These are phyloP conservation scores for Calidris pugnax DNA, from an alignment of 2,113 vertebrate genomes.

Conservation along the genomic window DNA sequence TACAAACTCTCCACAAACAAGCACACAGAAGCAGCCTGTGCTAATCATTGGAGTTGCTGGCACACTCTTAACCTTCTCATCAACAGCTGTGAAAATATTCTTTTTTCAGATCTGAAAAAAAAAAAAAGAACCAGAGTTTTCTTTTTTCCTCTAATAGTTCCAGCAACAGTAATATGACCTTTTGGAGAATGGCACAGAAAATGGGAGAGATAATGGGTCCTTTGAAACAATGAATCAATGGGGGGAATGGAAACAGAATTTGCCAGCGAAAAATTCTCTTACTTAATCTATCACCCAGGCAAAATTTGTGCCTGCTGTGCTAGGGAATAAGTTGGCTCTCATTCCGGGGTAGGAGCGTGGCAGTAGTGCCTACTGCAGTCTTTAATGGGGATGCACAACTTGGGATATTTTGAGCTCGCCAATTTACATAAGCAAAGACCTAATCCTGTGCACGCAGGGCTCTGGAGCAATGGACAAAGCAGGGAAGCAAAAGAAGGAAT, in stretches of 20 bases:
- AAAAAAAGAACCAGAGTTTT: not conserved
- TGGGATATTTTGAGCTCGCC: not conserved
- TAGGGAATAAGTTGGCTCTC: not conserved
- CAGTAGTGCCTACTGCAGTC: not conserved
- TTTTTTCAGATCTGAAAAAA: not conserved
- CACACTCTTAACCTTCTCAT: slow-evolving; percentile 15
- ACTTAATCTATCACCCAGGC: not conserved
- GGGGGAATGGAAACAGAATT: not conserved
- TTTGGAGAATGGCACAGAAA: not conserved
- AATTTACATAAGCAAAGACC: not conserved
- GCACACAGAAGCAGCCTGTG: not conserved
- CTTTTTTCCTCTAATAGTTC: not conserved
- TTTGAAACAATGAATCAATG: slow-evolving; percentile 45
- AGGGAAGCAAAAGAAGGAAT: not conserved
- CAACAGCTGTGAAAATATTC: slow-evolving; percentile 26
- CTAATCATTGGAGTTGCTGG: not conserved
- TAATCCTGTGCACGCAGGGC: not conserved
- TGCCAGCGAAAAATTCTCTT: not conserved
- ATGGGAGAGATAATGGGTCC: slow-evolving; percentile 10
- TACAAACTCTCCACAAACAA: not conserved
- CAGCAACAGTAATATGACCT: slow-evolving; percentile 5
- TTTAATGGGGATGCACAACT: slow-evolving; percentile 10
- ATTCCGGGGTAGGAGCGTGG: not conserved
- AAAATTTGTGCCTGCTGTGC: not conserved
- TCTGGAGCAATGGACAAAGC: not conserved